Base-by-base conservation (phyloP, 2,797 vertebrate genomes). In the Pseudochaenichthys georgianus region DNA sequence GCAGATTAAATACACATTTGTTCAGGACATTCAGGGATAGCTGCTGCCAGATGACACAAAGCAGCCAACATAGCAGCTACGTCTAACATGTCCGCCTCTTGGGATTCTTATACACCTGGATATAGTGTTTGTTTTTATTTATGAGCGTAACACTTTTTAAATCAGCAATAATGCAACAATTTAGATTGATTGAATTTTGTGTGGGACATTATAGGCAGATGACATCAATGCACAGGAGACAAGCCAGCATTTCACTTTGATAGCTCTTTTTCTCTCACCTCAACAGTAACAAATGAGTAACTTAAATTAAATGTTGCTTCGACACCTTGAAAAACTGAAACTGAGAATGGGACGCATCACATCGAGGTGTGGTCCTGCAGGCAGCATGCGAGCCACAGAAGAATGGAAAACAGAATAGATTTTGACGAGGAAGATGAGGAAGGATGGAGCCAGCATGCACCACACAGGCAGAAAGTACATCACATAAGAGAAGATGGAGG, bases 401-500 rank as follows among this genome's bases (percentile, higher is more conserved):
- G n/a, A 55, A 47, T 1, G 1, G 68, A 52, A 57, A 63, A 80
- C 62, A 16, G 38, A 57, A 70, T 53, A 13, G 15, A 38, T 19
- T 75, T 73, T 15, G 28, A 21, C 8, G 1, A 70, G 45, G 64
- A 65, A 34, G 13, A 34, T 12, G 23, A 55, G 51, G 62, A 61
- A 19, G 51, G 51, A 23, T 0, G 17, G 13, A 55, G 58, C 58
- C 53, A 43, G 31, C 19, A 19, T 0, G 45, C 42, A 67, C 13
- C 59, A 73, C 64, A 73, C 31, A 23, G 58, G 59, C 55, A 76
- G 64, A 41, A 31, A 51, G 77, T 28, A 57, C 51, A 57, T 15
- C 80, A 62, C 10, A 67, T 21, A 0, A 28, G 21, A 73, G 73
- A 47, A 69, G 63, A 54, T 70, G 70, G 52, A 73, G 70, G 71